These are phyloP conservation scores for Dicyrtomina minuta DNA, from an alignment of 2,888 invertebrate species.

Conservation along the genomic window DNA sequence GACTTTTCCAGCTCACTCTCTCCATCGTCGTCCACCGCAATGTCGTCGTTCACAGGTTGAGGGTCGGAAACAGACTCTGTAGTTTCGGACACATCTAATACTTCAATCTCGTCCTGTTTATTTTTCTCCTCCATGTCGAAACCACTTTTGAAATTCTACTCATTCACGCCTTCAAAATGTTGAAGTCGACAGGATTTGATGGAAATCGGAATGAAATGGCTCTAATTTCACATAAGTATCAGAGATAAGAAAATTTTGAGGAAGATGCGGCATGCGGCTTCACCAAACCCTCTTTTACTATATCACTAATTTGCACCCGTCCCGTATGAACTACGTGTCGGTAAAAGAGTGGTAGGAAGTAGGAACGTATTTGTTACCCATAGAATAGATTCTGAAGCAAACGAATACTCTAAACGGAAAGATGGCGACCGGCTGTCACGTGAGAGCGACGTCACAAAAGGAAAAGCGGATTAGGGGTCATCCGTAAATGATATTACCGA, in stretches of 20 bases:
- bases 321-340: constrained; percentile 13
- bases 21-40: constrained; percentile 19
- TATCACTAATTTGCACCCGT: not conserved
- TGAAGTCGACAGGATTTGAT: not conserved
- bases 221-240: constrained; percentile 1
- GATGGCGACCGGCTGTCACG: constrained; percentile 65
- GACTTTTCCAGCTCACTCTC: constrained; percentile 21
- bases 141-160: not conserved
- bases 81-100: not conserved
- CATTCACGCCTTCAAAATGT: not conserved
- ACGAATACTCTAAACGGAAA: constrained; percentile 56
- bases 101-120: constrained; percentile 12
- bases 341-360: no score
- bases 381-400: not conserved
- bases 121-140: constrained; percentile 25
- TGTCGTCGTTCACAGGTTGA: constrained; percentile 18
- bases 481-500: no score
- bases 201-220: not conserved
- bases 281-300: constrained; percentile 16
- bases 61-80: not conserved
- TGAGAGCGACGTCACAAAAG: constrained; percentile 55
- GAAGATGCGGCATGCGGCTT: constrained; percentile 18
- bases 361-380: constrained; percentile 14
- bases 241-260: constrained; percentile 3
- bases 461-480: constrained; percentile 33